Base-by-base conservation (phyloP, 2,113 vertebrate species). In the Platichthys flesus region DNA sequence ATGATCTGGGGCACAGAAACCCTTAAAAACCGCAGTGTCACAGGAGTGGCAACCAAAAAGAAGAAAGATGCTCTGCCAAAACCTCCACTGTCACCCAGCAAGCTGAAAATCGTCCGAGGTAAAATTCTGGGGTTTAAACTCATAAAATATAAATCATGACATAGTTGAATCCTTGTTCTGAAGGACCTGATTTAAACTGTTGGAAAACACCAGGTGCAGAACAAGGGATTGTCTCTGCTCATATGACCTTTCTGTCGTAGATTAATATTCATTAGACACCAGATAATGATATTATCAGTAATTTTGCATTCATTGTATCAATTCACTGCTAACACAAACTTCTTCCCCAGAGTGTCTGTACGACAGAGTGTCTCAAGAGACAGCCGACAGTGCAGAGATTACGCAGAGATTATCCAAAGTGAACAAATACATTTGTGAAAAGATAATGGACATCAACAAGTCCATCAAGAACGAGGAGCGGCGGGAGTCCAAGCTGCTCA, bases 361-460 rank as follows among this genome's bases (percentile, higher is more conserved):
- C 85, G 97, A 99, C 95, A 94, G 97, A 91, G 97, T 99, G 95
- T 98, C 98, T 93, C 97, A 99, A 95, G 98, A 99, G 95, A 99
- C 98, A 49, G 96, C 96, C 85, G 97, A 99, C 90, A 97, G 98
- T 91, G 96, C 97, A 49, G 98, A 99, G 94, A 99, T 99, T 91
- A 98, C 98, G 86, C 98, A 99, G 94, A 96, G 97, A 95, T 95
- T 99, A 94, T 99, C 98, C 95, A 99, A 98, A 96, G 98, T 99
- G 95, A 99, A 99, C 97, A 99, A 99, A 93, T 99, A 99, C 95
- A 99, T 99, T 95, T 99, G 98, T 94, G 98, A 99, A 95, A 99
- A 99, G 94, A 99, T 99, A 86, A 99, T 99, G 98, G 98, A 99
- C 95, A 99, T 99, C 95, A 99, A 99, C 96, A 99, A 99, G 93